These are phyloP conservation scores for Agonum fuliginosum DNA, from an alignment of 2,888 invertebrate species.

Conservation along the genomic window DNA sequence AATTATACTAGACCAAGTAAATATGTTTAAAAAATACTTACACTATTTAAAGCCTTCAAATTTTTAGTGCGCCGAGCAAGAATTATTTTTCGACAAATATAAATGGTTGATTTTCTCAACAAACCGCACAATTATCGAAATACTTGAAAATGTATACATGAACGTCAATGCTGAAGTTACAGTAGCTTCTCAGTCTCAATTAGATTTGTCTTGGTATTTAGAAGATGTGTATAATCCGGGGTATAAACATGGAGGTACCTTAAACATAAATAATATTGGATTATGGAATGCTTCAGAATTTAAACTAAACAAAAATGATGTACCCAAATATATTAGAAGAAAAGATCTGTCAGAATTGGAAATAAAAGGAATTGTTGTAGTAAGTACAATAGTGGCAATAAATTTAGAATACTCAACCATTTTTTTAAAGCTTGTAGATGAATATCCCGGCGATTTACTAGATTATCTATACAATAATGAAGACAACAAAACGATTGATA, in stretches of 20 bases:
- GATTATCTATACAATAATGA: constrained; percentile 41
- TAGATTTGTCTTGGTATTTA: neutral
- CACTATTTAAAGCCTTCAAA: too few species aligned
- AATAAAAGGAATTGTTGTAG: neutral
- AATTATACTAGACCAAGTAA: too few species aligned
- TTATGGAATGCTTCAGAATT: neutral
- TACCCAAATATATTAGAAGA: constrained; percentile 15
- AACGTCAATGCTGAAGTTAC: constrained; percentile 40
- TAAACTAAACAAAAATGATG: constrained; percentile 4
- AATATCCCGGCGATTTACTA: constrained; percentile 31
- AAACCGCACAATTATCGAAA: constrained; percentile 12
- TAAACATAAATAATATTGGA: constrained; percentile 33
- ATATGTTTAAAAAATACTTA: too few species aligned
- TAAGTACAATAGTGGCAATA: too few species aligned
- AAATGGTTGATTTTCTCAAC: constrained; percentile 23
- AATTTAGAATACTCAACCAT: too few species aligned
- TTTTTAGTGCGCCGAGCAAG: constrained; percentile 23
- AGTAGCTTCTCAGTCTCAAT: neutral
- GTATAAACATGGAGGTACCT: constrained; percentile 23
- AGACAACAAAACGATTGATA: constrained; percentile 9
- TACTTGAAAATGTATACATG: neutral
- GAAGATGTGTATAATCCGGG: constrained; percentile 41
- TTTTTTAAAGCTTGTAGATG: constrained; percentile 26
- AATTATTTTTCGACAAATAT: constrained; percentile 31
- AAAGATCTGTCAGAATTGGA: constrained; percentile 30